Percentiles rank a stretch among this genome's conserved stretches.
Evolutionary conservation across 2,888 invertebrate species (phyloP).

Genomic region (Mantis religiosa): DNA sequence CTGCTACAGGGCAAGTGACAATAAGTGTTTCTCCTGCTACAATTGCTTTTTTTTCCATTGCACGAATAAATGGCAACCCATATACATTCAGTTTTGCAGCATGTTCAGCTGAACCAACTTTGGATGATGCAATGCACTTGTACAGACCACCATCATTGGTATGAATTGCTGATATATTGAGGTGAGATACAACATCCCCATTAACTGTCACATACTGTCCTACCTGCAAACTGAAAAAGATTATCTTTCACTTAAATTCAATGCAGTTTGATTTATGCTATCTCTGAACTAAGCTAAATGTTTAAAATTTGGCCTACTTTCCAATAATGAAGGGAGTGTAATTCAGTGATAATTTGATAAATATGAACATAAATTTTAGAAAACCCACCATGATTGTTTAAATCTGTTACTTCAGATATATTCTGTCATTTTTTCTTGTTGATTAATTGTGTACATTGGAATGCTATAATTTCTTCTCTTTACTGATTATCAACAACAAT

Average conservation of each 20-base stretch:
- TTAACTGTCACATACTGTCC: slow-evolving; percentile 43
- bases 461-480: background rate
- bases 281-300: no score
- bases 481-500: background rate
- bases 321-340: no score
- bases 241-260: background rate
- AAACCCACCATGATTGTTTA: no score
- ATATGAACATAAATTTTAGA: no score
- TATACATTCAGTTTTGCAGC: slow-evolving; percentile 84
- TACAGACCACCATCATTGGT: slow-evolving; percentile 90
- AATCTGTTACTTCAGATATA: no score
- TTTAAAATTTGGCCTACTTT: no score
- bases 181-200: slow-evolving; percentile 81
- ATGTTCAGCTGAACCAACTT: slow-evolving; percentile 83
- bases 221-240: slow-evolving; percentile 39
- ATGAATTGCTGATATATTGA: slow-evolving; percentile 84
- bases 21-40: slow-evolving; percentile 86
- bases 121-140: slow-evolving; percentile 69
- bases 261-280: slow-evolving; percentile 7
- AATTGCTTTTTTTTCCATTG: slow-evolving; percentile 90
- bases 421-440: background rate
- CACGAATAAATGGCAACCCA: slow-evolving; percentile 82
- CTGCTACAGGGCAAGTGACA: slow-evolving; percentile 90
- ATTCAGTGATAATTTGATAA: no score
- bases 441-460: background rate